Conservation (phyloP, 2,797 vertebrate genomes). For the Enteromius afrohamiltoni region DNA sequence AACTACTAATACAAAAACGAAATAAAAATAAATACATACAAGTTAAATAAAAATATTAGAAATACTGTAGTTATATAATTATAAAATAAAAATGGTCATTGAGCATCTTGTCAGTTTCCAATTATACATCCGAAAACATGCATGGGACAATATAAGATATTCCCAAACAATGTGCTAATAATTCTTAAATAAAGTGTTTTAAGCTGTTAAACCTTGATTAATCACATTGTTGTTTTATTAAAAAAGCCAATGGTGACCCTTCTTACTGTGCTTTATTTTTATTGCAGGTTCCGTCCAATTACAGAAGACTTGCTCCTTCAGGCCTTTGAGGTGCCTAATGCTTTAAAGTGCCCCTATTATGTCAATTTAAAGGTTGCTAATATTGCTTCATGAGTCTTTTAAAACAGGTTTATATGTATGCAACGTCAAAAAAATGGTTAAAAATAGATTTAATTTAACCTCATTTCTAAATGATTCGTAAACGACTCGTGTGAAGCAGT, state of each 20-base stretch:
- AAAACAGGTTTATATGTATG: too few relatives aligned
- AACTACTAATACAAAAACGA: not conserved
- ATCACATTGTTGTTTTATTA: not conserved
- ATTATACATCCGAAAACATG: not conserved
- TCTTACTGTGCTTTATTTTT: not conserved
- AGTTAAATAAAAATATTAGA: not conserved
- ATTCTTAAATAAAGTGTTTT: not conserved
- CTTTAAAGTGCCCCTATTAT: not conserved
- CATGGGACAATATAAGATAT: not conserved
- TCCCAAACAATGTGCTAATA: not conserved
- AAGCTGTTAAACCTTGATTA: not conserved
- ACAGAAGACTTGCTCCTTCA: constrained; percentile 70
- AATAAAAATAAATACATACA: not conserved
- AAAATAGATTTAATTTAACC: too few relatives aligned
- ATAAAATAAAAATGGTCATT: not conserved
- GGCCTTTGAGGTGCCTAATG: constrained; percentile 75
- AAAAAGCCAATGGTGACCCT: not conserved
- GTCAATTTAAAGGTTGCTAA: too few relatives aligned
- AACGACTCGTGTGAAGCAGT: too few relatives aligned
- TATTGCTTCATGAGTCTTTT: too few relatives aligned
- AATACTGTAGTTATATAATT: not conserved
- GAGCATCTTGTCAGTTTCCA: not conserved
- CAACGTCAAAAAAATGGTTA: too few relatives aligned
- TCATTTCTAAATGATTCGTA: too few relatives aligned
- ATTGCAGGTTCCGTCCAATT: constrained; percentile 74